Conservation (phyloP, 2,797 vertebrate species). For the Myotis pilosus region DNA sequence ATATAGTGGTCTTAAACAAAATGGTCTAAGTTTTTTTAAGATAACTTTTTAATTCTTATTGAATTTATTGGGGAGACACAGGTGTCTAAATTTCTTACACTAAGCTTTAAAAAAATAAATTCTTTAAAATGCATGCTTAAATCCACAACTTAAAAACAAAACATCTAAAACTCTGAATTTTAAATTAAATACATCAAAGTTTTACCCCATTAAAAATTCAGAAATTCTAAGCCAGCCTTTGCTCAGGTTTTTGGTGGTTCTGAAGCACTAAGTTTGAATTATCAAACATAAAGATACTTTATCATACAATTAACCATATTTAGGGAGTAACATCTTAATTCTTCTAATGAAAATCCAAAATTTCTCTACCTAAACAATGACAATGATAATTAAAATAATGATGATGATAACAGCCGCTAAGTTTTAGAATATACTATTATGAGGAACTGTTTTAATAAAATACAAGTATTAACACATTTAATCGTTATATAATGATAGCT, state of each 20-base stretch:
- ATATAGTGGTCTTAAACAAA: background rate
- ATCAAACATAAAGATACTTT: background rate
- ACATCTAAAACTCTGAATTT: background rate
- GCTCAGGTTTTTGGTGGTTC: background rate
- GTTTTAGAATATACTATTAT: background rate
- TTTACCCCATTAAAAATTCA: slow-evolving; percentile 6
- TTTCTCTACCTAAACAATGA: slow-evolving; percentile 6
- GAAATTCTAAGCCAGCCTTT: background rate
- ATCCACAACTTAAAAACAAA: background rate
- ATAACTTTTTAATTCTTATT: background rate
- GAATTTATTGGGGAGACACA: background rate
- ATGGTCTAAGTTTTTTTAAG: background rate
- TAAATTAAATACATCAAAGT: background rate
- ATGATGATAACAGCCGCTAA: background rate
- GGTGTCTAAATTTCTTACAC: background rate
- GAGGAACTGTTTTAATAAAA: background rate
- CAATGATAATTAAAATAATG: background rate
- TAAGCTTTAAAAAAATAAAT: background rate
- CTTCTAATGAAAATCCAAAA: background rate
- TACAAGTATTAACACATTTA: background rate
- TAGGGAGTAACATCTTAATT: background rate
- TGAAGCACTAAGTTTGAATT: background rate
- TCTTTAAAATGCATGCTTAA: background rate
- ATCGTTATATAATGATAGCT: background rate
- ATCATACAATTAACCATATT: background rate